Percentiles rank a stretch among this genome's conserved stretches.
These are phyloP conservation scores for Hemiprocne comata DNA, from an alignment of 2,113 vertebrate species.

Conservation along the genomic window DNA sequence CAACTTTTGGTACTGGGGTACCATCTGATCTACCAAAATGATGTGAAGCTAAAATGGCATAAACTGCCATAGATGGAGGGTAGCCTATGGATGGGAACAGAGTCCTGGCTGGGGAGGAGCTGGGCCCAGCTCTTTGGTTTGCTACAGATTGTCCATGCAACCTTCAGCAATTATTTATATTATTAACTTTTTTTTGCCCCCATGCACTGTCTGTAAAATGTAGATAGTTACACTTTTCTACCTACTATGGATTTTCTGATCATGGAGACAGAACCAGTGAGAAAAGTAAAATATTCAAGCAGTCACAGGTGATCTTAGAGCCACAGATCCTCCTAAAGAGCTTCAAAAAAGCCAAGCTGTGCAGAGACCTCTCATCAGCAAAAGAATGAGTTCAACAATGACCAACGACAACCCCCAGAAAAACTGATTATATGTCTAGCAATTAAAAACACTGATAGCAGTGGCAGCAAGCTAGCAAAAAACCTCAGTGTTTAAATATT, in stretches of 20 bases:
- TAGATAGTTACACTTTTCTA: not conserved
- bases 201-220: not conserved
- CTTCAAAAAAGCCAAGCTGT: not conserved
- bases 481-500: not conserved
- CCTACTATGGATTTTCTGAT: not conserved
- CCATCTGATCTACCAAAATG: not conserved
- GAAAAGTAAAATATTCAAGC: not conserved
- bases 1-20: not conserved
- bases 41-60: not conserved
- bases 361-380: not conserved
- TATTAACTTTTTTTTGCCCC: not conserved
- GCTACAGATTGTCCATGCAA: not conserved
- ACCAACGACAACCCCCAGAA: not conserved
- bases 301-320: not conserved
- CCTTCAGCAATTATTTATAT: not conserved
- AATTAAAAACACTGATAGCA: not conserved
- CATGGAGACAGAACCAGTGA: not conserved
- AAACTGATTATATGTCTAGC: not conserved
- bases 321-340: not conserved
- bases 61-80: rapidly evolving
- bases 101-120: not conserved
- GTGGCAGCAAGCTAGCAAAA: not conserved
- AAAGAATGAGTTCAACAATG: not conserved
- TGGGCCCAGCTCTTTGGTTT: not conserved
- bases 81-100: not conserved